These are phyloP conservation scores for Ctenopoma multispine DNA, from an alignment of 2,797 vertebrate species.

Conservation along the genomic window DNA sequence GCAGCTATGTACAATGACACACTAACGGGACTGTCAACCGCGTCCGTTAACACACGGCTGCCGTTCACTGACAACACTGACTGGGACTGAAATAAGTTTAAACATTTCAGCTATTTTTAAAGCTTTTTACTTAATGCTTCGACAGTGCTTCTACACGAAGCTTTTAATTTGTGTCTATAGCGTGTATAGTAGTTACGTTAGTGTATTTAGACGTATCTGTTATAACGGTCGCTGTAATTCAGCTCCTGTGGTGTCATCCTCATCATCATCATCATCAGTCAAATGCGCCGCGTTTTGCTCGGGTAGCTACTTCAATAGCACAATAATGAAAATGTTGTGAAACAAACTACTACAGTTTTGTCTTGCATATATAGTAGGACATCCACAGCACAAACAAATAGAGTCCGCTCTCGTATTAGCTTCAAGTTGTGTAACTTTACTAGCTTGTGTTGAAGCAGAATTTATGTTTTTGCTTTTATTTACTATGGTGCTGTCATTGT, in stretches of 20 bases:
- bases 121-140: neutral
- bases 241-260: conserved; percentile 9
- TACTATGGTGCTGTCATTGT: neutral
- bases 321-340: neutral
- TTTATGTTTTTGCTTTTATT: conserved; percentile 4
- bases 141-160: neutral
- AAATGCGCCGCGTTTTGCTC: neutral
- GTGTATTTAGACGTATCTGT: conserved; percentile 13
- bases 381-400: neutral
- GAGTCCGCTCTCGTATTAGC: neutral
- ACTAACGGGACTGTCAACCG: conserved; percentile 73
- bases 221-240: conserved; percentile 26
- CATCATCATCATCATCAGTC: no score
- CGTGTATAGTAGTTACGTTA: neutral
- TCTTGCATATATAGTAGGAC: neutral
- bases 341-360: neutral
- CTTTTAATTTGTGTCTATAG: neutral
- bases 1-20: conserved; percentile 57
- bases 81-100: neutral
- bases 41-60: conserved; percentile 40
- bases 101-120: neutral
- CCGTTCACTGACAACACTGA: conserved; percentile 18
- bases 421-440: conserved; percentile 2
- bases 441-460: neutral
- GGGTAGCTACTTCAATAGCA: neutral